Percentiles rank a stretch among this genome's conserved stretches.
Evolutionary conservation across 2,888 invertebrate species (phyloP).

Genomic region (Leucophenga maculata): DNA sequence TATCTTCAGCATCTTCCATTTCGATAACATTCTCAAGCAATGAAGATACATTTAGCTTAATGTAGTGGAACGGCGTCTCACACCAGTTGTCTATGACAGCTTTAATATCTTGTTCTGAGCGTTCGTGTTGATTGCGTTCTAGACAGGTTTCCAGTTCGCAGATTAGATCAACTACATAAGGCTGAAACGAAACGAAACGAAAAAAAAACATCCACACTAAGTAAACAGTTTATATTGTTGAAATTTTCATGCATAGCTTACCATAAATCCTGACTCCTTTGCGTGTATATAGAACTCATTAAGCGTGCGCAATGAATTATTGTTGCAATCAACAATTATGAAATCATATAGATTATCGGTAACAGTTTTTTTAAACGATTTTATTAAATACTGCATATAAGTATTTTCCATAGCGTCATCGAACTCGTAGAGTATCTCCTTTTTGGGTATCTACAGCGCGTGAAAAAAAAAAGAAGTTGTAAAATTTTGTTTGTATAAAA

Average conservation of each 20-base stretch:
- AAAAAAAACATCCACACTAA: neutral
- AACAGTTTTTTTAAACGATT: conserved; percentile 91
- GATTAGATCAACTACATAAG: conserved; percentile 91
- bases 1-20: conserved; percentile 83
- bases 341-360: conserved; percentile 93
- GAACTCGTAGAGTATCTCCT: conserved; percentile 80
- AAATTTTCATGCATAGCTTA: conserved; percentile 46
- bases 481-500: neutral
- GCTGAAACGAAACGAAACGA: conserved; percentile 76
- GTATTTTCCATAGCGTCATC: conserved; percentile 87
- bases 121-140: conserved; percentile 88
- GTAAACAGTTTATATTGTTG: too few species aligned
- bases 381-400: conserved; percentile 86
- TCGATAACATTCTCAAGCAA: conserved; percentile 88
- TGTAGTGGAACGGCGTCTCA: conserved; percentile 85
- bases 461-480: conserved; percentile 5
- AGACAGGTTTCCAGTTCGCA: conserved; percentile 84
- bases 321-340: conserved; percentile 92
- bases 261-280: conserved; percentile 73
- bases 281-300: conserved; percentile 92
- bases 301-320: conserved; percentile 85
- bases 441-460: conserved; percentile 72
- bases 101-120: conserved; percentile 84
- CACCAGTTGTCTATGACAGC: conserved; percentile 82
- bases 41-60: conserved; percentile 85